Conservation (phyloP, 2,888 invertebrate species). For the Chrysolina haemoptera region DNA sequence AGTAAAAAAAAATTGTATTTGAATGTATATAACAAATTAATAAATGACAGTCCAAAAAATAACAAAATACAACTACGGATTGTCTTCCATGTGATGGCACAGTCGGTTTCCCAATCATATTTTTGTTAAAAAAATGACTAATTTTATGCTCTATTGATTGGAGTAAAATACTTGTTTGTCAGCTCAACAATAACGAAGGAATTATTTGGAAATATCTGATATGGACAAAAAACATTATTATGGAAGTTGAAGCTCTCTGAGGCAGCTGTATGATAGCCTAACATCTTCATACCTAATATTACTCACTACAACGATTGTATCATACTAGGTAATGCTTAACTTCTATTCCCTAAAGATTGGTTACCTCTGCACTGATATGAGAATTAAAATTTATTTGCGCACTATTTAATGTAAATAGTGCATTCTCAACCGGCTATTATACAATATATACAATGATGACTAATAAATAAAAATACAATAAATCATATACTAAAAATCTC, state of each 20-base stretch:
- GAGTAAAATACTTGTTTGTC: constrained; percentile 38
- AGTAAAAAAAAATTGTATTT: too few species aligned
- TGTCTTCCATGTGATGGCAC: too few species aligned
- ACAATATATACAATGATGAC: constrained; percentile 67
- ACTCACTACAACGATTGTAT: constrained; percentile 41
- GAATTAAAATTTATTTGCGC: constrained; percentile 55
- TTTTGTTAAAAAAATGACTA: too few species aligned
- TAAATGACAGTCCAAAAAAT: too few species aligned
- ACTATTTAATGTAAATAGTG: constrained; percentile 68
- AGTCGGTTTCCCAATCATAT: too few species aligned
- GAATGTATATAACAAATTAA: too few species aligned
- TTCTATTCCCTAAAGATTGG: constrained; percentile 52
- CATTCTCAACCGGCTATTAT: constrained; percentile 61
- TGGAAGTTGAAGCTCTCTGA: constrained; percentile 47
- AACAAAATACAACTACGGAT: too few species aligned
- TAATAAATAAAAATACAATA: constrained; percentile 60
- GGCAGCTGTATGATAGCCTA: constrained; percentile 47
- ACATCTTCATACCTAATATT: constrained; percentile 41
- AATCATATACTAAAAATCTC: constrained; percentile 58
- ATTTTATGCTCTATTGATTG: too few species aligned
- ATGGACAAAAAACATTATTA: constrained; percentile 42
- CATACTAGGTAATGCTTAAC: constrained; percentile 47
- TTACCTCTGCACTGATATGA: constrained; percentile 59
- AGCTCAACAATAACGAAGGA: constrained; percentile 36
- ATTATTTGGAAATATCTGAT: constrained; percentile 19